Evolutionary conservation across 1,140 invertebrate genomes (phyloP).

Genomic region (Cydia amplana): DNA sequence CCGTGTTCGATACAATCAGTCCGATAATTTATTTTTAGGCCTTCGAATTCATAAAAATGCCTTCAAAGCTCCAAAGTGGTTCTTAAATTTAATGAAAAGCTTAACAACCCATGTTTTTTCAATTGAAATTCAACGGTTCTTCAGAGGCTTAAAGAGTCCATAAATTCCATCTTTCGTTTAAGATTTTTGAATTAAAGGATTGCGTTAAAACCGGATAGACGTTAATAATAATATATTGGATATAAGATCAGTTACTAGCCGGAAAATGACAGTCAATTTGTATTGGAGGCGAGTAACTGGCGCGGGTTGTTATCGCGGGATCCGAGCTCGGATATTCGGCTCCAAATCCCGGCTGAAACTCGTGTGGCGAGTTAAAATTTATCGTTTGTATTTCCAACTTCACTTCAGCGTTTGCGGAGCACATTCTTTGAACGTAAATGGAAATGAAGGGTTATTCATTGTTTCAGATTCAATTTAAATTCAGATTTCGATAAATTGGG

Average conservation of each 20-base stretch:
- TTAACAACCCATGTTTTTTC: slow-evolving; percentile 7
- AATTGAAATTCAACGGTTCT: slow-evolving; percentile 3
- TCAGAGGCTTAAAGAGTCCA: neutral
- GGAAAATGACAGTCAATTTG: slow-evolving; percentile 45
- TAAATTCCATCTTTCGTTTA: neutral
- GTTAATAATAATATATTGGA: slow-evolving; percentile 9
- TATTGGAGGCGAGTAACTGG: slow-evolving; percentile 39
- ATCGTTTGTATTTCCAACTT: slow-evolving; percentile 24
- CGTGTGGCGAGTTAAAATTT: slow-evolving; percentile 29
- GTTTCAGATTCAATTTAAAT: slow-evolving; percentile 21
- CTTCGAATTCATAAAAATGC: neutral
- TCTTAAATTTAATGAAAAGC: neutral
- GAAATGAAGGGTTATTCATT: slow-evolving; percentile 31
- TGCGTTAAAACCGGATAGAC: neutral
- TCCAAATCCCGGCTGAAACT: slow-evolving; percentile 30
- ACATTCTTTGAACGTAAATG: slow-evolving; percentile 24
- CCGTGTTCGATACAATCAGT: slow-evolving; percentile 57
- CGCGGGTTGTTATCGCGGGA: slow-evolving; percentile 40
- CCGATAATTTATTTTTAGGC: neutral
- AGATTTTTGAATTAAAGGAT: too few relatives aligned
- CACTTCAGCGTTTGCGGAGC: slow-evolving; percentile 21
- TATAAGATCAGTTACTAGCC: slow-evolving; percentile 18
- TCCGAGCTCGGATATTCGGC: slow-evolving; percentile 28
- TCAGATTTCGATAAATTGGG: neutral
- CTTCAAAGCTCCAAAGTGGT: neutral